Conservation (phyloP, 2,113 vertebrate species). For the Ictalurus furcatus region DNA sequence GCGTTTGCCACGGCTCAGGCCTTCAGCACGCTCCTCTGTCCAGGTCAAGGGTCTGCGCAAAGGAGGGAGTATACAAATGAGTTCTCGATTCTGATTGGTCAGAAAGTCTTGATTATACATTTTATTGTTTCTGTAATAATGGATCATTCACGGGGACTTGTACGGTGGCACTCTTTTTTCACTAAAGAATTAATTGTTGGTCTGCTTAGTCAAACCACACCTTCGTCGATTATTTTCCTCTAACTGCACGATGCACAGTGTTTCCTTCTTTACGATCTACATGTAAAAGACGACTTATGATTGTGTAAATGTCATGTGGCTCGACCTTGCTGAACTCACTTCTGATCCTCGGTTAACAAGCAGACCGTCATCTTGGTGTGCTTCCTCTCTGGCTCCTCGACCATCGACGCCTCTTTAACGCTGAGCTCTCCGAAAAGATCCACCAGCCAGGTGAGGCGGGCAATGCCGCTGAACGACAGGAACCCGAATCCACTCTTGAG, state of each 20-base stretch:
- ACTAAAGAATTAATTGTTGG: too few species aligned
- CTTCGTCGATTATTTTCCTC: too few species aligned
- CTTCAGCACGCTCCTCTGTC: slow-evolving; percentile 87
- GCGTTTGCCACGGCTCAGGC: slow-evolving; percentile 78
- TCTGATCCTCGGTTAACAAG: slow-evolving; percentile 76
- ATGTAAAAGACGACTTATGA: too few species aligned
- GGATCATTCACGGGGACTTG: too few species aligned
- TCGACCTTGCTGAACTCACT: slow-evolving; percentile 65
- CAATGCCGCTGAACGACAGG: slow-evolving; percentile 84
- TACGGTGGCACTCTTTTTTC: too few species aligned
- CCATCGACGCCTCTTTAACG: slow-evolving; percentile 75
- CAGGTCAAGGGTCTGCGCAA: slow-evolving; percentile 80
- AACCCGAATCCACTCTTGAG: slow-evolving; percentile 82
- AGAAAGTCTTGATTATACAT: too few species aligned
- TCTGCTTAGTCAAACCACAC: too few species aligned
- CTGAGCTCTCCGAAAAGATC: slow-evolving; percentile 89
- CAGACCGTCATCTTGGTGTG: slow-evolving; percentile 85
- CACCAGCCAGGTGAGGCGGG: slow-evolving; percentile 89
- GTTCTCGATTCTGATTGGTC: neutral
- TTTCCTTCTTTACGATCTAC: too few species aligned
- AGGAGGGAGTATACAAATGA: neutral
- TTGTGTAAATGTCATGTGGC: too few species aligned
- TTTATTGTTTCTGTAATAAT: too few species aligned
- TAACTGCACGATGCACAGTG: neutral
- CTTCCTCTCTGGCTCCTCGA: slow-evolving; percentile 71